Percentiles rank a stretch among this genome's conserved stretches.
Evolutionary conservation across 2,797 vertebrate species (phyloP).

Genomic region (Acanthornis magna): DNA sequence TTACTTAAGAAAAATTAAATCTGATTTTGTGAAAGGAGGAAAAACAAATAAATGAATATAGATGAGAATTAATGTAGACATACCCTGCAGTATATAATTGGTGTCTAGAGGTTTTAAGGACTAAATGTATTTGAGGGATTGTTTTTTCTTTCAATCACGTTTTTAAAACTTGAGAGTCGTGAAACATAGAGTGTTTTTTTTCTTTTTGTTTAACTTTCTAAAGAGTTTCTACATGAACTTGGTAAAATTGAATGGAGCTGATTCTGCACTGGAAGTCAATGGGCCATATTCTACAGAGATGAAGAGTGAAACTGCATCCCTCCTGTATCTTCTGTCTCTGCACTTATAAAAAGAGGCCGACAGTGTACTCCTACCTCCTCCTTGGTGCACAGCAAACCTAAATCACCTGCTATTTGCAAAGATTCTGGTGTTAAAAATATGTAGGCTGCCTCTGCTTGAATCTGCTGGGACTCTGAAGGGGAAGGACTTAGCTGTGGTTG

Average conservation of each 20-base stretch:
- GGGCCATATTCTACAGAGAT: not conserved
- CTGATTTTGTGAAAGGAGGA: constrained; percentile 26
- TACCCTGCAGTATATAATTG: not conserved
- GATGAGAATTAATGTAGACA: constrained; percentile 12
- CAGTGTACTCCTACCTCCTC: not conserved
- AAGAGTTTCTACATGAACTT: constrained; percentile 2
- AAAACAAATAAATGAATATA: constrained; percentile 29
- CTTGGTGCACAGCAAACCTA: not conserved
- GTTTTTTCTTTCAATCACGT: not conserved
- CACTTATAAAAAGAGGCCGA: not conserved
- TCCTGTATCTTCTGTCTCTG: not conserved
- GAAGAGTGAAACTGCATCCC: not conserved
- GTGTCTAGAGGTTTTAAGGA: not conserved
- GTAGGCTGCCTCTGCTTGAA: not conserved
- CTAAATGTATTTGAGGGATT: not conserved
- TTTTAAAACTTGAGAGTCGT: not conserved
- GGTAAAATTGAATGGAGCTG: not conserved
- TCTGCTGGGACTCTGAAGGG: not conserved
- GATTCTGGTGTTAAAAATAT: not conserved
- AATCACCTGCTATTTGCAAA: not conserved
- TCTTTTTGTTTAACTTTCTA: not conserved
- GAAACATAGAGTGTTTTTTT: not conserved
- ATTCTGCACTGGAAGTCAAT: not conserved
- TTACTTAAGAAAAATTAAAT: constrained; percentile 62
- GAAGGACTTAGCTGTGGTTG: not conserved